Conservation (phyloP, 2,113 vertebrate genomes). For the Illadopsis cleaveri region DNA sequence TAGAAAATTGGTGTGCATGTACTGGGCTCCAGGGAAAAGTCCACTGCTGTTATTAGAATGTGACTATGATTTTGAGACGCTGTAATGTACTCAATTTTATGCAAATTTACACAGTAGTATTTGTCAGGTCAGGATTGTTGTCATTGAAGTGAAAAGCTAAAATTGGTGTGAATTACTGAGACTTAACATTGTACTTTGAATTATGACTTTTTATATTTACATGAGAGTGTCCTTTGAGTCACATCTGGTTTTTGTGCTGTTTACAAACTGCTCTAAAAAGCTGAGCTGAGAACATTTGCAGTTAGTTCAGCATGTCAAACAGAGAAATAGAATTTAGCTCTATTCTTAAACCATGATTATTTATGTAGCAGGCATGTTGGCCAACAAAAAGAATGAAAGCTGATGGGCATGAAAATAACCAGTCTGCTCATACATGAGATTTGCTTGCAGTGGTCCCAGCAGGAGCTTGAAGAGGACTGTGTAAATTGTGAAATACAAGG, state of each 20-base stretch:
- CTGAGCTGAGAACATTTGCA: conserved; percentile 27
- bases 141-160: neutral
- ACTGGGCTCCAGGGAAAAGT: neutral
- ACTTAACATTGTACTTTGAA: neutral
- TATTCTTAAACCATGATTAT: conserved; percentile 64
- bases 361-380: conserved; percentile 35
- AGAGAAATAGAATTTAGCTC: conserved; percentile 41
- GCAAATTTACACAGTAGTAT: neutral
- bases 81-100: neutral
- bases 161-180: neutral
- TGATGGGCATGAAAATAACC: neutral
- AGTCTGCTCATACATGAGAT: neutral
- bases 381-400: conserved; percentile 35
- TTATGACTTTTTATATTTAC: neutral
- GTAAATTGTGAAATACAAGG: neutral
- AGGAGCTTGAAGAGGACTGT: neutral
- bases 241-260: conserved; percentile 32
- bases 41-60: neutral
- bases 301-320: conserved; percentile 45
- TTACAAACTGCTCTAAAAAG: conserved; percentile 64
- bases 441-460: neutral
- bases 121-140: neutral
- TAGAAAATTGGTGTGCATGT: neutral
- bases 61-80: neutral
- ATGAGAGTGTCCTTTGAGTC: neutral